These are phyloP conservation scores for Stegostoma tigrinum DNA, from an alignment of 2,113 vertebrate species.

Conservation along the genomic window DNA sequence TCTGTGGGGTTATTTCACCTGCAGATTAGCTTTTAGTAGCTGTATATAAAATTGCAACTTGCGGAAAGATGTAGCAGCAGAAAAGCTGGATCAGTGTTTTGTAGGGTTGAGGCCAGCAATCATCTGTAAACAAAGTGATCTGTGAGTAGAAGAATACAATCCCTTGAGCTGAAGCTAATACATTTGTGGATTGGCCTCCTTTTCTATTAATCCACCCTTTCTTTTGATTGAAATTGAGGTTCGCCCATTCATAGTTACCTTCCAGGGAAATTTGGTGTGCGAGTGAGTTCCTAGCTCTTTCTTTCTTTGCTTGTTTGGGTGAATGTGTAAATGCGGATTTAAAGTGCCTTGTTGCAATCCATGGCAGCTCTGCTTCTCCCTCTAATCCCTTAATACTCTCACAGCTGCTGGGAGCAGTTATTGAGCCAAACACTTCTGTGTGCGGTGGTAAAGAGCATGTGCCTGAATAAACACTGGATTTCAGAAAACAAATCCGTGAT, in stretches of 20 bases:
- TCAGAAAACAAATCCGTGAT: slow-evolving; percentile 32
- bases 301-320: slow-evolving; percentile 12
- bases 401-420: slow-evolving; percentile 26
- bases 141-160: background rate
- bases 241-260: slow-evolving; percentile 11
- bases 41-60: background rate
- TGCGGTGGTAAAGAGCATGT: slow-evolving; percentile 21
- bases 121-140: background rate
- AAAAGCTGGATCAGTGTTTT: background rate
- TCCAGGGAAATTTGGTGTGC: background rate
- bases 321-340: slow-evolving; percentile 2
- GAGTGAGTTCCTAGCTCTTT: background rate
- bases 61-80: background rate
- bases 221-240: background rate
- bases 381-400: slow-evolving; percentile 36
- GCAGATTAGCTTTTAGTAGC: background rate
- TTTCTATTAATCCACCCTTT: background rate
- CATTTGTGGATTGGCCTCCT: background rate
- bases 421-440: slow-evolving; percentile 5
- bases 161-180: too few relatives aligned
- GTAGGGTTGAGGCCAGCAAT: background rate
- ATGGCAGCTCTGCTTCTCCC: background rate
- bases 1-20: background rate
- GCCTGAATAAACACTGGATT: slow-evolving; percentile 33
- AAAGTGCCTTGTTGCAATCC: slow-evolving; percentile 32